Base-by-base conservation (phyloP, 2,113 vertebrate genomes). In the Anguilla rostrata region DNA sequence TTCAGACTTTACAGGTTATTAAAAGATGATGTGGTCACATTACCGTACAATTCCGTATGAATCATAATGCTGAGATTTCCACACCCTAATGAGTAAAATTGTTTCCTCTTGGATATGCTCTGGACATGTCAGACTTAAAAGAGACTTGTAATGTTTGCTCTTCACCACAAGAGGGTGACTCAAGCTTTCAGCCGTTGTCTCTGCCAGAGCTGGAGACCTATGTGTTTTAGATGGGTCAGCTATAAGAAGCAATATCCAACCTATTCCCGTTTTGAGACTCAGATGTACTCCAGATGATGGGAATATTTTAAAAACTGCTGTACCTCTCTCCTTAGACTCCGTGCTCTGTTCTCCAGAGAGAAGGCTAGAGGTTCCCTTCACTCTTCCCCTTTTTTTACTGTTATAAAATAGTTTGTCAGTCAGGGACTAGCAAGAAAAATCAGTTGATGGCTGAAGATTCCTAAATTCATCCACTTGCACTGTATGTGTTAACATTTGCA, bases 161-260 rank as follows among this genome's bases (percentile, higher is more conserved):
- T 12, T 75, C 71, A 41, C 79, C 79, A 81, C 79, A 81, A 14
- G 79, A 81, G 79, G 79, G 79, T 8, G 79, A 81, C 39, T 81
- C 41, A 81, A 75, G 71, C 71, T 75, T 34, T 75, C 20, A n/a
- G 34, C 9, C 71, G 5, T 81, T 40, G 39, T 11, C 79, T 81
- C 16, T 41, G 79, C 39, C 29, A 66, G 79, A 81, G 41, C 79
- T 1, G 43, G 79, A 43, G 79, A 5, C 34, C 34, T 39, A 12
- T 11, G 39, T 8, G 6, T 5, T 5, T 16, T 0, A 43, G 16
- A 41, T 5, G 18, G 39, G 39, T 43, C 39, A 20, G 41, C 22
- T 39, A 81, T 39, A 41, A 43, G 79, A 41, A 81, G 39, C 79
- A 40, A 81, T 81, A 43, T 15, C 20, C 39, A 81, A 14, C 79